A percentile compares a stretch with the other conserved stretches of the same genome.
Evolutionary conservation across 1,140 invertebrate genomes (phyloP).

Genomic region (Pinna nobilis): DNA sequence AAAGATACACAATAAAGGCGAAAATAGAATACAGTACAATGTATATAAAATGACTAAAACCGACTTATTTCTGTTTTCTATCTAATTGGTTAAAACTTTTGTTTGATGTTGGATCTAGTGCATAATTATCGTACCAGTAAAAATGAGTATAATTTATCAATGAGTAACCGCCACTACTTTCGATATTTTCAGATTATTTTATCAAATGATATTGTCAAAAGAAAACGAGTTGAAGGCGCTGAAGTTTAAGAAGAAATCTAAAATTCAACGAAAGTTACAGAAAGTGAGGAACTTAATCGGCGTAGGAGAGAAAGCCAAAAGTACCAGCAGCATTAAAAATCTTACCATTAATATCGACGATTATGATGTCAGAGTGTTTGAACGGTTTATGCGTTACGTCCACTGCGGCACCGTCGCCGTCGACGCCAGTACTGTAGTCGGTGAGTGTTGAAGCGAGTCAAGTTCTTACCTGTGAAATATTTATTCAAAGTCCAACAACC

Average conservation of each 20-base stretch:
- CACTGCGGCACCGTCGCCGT: conserved; percentile 44
- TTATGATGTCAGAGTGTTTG: conserved; percentile 37
- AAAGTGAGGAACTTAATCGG: conserved; percentile 15
- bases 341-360: conserved; percentile 29
- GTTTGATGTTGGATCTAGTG: too few relatives aligned
- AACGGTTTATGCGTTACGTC: conserved; percentile 41
- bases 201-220: conserved; percentile 42
- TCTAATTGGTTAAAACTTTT: too few relatives aligned
- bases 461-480: too few relatives aligned
- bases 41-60: too few relatives aligned
- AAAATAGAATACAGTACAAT: too few relatives aligned
- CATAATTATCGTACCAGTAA: too few relatives aligned
- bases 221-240: conserved; percentile 8
- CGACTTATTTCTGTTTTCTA: too few relatives aligned
- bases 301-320: background rate
- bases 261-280: conserved; percentile 10
- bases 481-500: too few relatives aligned
- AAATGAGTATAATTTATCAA: too few relatives aligned
- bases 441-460: too few relatives aligned
- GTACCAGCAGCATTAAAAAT: background rate
- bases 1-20: too few relatives aligned
- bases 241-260: conserved; percentile 21
- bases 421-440: conserved; percentile 34
- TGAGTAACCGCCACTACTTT: too few relatives aligned
- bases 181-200: conserved; percentile 42